Base-by-base conservation (phyloP, 2,113 vertebrate genomes). In the human region DNA sequence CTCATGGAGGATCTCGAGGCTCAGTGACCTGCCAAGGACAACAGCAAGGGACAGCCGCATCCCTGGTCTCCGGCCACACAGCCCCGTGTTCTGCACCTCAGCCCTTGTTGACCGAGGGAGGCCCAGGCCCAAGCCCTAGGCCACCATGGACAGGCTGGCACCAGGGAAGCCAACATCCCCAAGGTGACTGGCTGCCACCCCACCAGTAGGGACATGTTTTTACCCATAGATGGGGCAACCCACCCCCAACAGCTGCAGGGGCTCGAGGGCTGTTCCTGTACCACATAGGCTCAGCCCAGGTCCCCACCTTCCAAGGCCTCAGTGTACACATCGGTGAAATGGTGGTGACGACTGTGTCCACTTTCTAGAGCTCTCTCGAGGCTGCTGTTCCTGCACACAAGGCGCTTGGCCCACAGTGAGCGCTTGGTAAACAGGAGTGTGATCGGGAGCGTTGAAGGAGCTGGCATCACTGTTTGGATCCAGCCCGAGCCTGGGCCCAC, bases 401-500 rank as follows among this genome's bases (percentile, higher is more conserved):
- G 0, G 35, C 0, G 0, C 20, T 2, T 13, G 5, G 91, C 48
- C 57, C 79, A 7, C 16, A 13, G 32, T 12, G 30, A 13, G 50
- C 8, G 14, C 23, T 68, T 55, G 16, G 16, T 23, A 11, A 20
- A 3, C 9, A 18, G 35, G 12, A 1, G 52, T 12, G 2, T 8
- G 48, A 13, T 1, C 64, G 7, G 52, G 43, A 5, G 52, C 22
- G 57, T 20, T 18, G 13, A 18, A 5, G 50, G 27, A 4, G 1
- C 27, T 2, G 7, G 50, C 17, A 2, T 32, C 4, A 0, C 66
- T 12, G 38, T 64, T 20, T 2, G 17, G 27, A 55, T 64, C 64
- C 48, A 32, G 32, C 18, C 0, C 6, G 32, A 40, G 38, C 35
- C 68, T 1, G 17, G n/a, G 23, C 30, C 87, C 43, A 10, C 18